Evolutionary conservation across 1,140 invertebrate genomes (phyloP), one percentile per base, ranked within the genome.

Genomic region (Ctenoplectra terminalis): DNA sequence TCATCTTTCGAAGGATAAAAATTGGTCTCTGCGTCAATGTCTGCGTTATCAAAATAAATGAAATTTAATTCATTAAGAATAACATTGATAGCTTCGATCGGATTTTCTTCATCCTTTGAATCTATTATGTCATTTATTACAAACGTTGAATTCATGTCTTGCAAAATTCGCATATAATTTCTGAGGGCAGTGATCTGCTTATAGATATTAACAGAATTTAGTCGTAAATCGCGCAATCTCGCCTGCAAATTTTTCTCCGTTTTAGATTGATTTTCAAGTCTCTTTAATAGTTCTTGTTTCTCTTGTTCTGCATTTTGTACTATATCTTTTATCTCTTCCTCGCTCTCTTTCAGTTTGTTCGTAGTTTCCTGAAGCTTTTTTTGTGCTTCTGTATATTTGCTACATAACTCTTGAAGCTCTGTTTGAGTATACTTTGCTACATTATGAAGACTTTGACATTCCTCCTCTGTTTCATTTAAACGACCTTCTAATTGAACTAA

Each of bases 391-490:
- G 91, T 90, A 72, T 94, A 92, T 81, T 94, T 94, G 20, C 87
- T 85, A 34, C 93, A 93, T 9, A 95, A 85, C 64, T 94, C 95
- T 89, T 95, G 94, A 48, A 98, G 90, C 90, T 98, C 97, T 78
- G 95, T 92, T 90, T 97, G 96, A 37, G 95, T 95, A 82, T 95
- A 94, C 72, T 96, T 95, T 78, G 95, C 95, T 85, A 97, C 95
- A 83, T 96, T 95, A 86, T 96, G 96, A 69, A 98, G 94, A 89
- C 97, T 96, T 67, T 95, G 94, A 85, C 96, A 96, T 93, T 99
- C 97, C 81, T 97, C 96, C 92, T 97, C 97, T 23, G 96, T 96
- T 82, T 96, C 96, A 85, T 95, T 96, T 79, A 97, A 92, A 8
- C 95, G 95, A 87, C 95, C 95, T 93, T 98, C 97, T 76, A 98